These are phyloP conservation scores for Caenorhabditis doughertyi DNA, from an alignment of 2,888 invertebrate species.

Conservation along the genomic window DNA sequence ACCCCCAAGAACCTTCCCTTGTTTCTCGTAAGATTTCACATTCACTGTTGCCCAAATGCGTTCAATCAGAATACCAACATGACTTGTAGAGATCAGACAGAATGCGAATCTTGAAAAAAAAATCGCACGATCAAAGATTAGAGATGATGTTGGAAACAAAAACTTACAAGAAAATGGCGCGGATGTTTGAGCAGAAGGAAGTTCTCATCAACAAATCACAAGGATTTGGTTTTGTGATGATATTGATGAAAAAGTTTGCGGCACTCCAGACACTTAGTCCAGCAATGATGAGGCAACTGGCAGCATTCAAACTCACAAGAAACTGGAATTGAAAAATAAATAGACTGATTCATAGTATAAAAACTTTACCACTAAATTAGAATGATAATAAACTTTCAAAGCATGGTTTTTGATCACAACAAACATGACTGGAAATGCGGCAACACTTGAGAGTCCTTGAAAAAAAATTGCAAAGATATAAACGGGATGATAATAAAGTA, in stretches of 20 bases:
- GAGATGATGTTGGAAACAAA: not conserved
- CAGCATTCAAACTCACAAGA: slow-evolving; percentile 14
- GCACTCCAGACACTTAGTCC: slow-evolving; percentile 25
- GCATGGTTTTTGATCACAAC: slow-evolving; percentile 32
- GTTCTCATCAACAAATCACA: slow-evolving; percentile 49
- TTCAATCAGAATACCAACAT: slow-evolving; percentile 47
- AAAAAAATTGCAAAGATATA: slow-evolving; percentile 36
- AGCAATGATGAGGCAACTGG: slow-evolving; percentile 39
- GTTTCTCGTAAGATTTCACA: slow-evolving; percentile 49
- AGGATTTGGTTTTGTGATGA: slow-evolving; percentile 10
- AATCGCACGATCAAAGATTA: not conserved
- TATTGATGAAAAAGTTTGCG: slow-evolving; percentile 23
- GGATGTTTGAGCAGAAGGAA: slow-evolving; percentile 34
- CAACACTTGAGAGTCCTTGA: slow-evolving; percentile 22
- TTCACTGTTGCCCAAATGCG: slow-evolving; percentile 44
- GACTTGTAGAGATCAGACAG: slow-evolving; percentile 39
- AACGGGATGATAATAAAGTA: slow-evolving; percentile 23
- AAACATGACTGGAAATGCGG: slow-evolving; percentile 32
- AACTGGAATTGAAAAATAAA: slow-evolving; percentile 18
- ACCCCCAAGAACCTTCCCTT: slow-evolving; percentile 40
- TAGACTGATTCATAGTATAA: not conserved
- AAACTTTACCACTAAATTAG: slow-evolving; percentile 30
- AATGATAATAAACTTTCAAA: slow-evolving; percentile 37
- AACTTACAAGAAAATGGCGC: slow-evolving; percentile 44
- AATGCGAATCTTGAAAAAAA: slow-evolving; percentile 46